phyloP scores from a whole-genome alignment of 2,888 invertebrate species.

The Andrena minutula region DNA sequence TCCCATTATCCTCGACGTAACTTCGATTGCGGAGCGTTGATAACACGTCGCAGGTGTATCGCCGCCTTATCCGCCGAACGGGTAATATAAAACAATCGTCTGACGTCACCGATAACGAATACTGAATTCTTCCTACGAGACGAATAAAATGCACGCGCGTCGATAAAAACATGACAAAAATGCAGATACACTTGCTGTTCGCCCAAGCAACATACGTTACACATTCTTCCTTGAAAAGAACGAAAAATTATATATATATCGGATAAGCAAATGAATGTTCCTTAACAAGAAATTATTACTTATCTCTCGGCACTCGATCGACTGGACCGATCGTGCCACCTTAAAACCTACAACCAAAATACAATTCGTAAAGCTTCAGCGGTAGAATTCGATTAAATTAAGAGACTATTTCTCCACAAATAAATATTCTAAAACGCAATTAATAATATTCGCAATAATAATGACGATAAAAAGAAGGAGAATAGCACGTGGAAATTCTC shows the following conservation, averaged over 20 bases:
- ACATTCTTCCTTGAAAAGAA: neutral
- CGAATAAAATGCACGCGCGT: conserved; percentile 54
- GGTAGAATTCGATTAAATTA: conserved; percentile 37
- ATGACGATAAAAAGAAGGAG: neutral
- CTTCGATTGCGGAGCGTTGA: neutral
- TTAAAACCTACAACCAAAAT: conserved; percentile 34
- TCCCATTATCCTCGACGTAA: conserved; percentile 1
- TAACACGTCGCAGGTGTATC: no score
- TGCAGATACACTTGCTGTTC: conserved; percentile 46
- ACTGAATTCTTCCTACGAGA: conserved; percentile 27
- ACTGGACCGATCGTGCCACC: neutral
- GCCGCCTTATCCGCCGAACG: no score
- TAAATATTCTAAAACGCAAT: conserved; percentile 63
- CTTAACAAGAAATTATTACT: conserved; percentile 16
- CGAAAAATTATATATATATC: neutral
- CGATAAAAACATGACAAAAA: conserved; percentile 48
- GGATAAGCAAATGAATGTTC: neutral
- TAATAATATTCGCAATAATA: conserved; percentile 18
- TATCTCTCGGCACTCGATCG: conserved; percentile 7
- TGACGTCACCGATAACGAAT: conserved; percentile 45
- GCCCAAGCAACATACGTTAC: conserved; percentile 27
- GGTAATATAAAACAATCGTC: neutral
- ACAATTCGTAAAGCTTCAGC: conserved; percentile 37
- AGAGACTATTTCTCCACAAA: conserved; percentile 48
- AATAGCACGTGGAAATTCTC: conserved; percentile 35